A percentile compares a stretch with the other conserved stretches of the same genome.
Conservation (phyloP, 2,888 invertebrate species). For the Ditula angustiorana region DNA sequence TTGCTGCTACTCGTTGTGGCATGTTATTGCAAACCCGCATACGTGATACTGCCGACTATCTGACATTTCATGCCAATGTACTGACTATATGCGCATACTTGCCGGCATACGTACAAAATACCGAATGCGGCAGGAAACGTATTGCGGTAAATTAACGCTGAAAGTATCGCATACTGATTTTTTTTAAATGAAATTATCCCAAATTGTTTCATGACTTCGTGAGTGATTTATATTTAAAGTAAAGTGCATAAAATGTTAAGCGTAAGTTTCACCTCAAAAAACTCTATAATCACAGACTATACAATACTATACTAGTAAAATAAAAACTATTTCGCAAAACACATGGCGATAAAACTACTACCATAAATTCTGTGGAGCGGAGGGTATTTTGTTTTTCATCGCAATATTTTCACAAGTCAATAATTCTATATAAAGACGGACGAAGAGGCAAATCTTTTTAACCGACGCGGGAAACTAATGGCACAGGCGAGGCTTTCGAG, state of each 20-base stretch:
- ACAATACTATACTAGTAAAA: too few relatives aligned
- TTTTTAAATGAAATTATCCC: neutral
- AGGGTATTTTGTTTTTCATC: constrained; percentile 60
- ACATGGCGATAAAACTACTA: constrained; percentile 24
- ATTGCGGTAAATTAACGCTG: neutral
- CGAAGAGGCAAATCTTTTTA: constrained; percentile 83
- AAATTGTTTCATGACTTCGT: neutral
- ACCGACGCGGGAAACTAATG: constrained; percentile 85
- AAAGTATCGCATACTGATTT: neutral
- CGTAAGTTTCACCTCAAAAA: neutral
- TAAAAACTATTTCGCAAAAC: constrained; percentile 7
- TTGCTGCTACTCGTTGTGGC: constrained; percentile 81
- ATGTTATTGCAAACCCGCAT: constrained; percentile 85
- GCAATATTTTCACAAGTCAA: constrained; percentile 75
- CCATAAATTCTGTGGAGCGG: constrained; percentile 39
- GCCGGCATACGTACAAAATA: constrained; percentile 65
- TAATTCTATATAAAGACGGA: constrained; percentile 78
- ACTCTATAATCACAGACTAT: neutral
- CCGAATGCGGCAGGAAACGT: constrained; percentile 50
- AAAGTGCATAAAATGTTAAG: neutral
- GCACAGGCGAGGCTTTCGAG: constrained; percentile 83
- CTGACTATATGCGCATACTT: constrained; percentile 73
- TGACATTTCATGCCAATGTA: constrained; percentile 84
- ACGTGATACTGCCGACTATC: constrained; percentile 77
- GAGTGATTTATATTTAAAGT: neutral